Conservation (phyloP, 1,140 invertebrate species). For the Camponotus pennsylvanicus region DNA sequence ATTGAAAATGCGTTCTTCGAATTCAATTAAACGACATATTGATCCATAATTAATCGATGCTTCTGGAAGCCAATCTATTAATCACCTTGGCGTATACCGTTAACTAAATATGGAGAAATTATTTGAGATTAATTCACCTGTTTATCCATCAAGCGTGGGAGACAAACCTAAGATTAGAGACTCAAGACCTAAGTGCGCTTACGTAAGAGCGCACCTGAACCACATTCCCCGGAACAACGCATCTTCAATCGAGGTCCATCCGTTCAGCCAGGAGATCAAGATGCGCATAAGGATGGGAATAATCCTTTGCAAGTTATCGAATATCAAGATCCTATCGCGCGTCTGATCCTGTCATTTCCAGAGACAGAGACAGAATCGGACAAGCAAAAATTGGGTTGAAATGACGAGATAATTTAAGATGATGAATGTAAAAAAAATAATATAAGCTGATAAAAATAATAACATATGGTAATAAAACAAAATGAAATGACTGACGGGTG, state of each 20-base stretch:
- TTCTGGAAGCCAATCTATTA: not conserved
- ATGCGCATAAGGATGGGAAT: not conserved
- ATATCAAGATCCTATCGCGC: not conserved
- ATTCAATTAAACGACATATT: not conserved
- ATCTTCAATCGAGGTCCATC: not conserved
- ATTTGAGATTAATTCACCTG: conserved; percentile 28
- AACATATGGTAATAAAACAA: not conserved
- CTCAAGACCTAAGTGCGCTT: not conserved
- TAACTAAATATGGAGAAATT: conserved; percentile 25
- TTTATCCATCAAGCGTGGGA: conserved; percentile 6
- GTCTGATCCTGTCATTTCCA: not conserved
- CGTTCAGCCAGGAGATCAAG: not conserved
- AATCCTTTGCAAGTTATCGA: not conserved
- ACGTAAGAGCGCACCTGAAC: conserved; percentile 13
- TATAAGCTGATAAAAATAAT: not conserved
- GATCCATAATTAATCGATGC: conserved; percentile 5
- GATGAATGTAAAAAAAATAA: not conserved
- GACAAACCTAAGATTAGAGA: conserved; percentile 4
- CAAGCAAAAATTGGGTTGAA: too few species aligned
- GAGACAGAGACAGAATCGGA: not conserved
- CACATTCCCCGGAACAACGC: not conserved
- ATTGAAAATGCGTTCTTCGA: conserved; percentile 25
- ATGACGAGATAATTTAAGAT: too few species aligned
- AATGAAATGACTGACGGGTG: not conserved
- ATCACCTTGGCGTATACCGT: not conserved